A percentile compares a stretch with the other conserved stretches of the same genome.
phyloP scores from a whole-genome alignment of 2,797 vertebrate genomes.

The Stomatorhinus walkeri region DNA sequence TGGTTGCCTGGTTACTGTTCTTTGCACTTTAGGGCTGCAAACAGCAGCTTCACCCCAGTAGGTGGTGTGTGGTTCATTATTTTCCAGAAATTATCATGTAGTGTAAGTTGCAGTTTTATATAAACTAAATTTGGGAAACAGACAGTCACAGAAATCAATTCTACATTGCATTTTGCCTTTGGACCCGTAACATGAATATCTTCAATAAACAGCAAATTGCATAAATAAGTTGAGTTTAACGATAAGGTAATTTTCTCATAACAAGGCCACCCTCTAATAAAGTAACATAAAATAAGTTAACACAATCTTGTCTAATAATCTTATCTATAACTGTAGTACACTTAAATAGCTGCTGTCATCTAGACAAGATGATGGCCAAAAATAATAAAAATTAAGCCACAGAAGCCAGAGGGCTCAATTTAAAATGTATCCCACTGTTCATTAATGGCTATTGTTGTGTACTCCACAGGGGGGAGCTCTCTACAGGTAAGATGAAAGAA shows the following conservation, averaged over 20 bases:
- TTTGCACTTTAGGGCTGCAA: background rate
- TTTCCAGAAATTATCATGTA: background rate
- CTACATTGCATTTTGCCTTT: slow-evolving; percentile 8
- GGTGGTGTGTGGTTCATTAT: background rate
- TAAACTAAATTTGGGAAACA: background rate
- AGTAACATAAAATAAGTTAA: background rate
- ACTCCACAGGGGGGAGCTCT: background rate
- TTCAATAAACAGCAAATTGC: slow-evolving; percentile 2
- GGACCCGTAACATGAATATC: background rate
- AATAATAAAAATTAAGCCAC: background rate
- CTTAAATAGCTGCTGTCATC: background rate
- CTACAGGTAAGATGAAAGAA: background rate
- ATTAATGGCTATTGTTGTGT: background rate
- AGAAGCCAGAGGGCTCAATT: background rate
- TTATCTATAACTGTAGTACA: background rate
- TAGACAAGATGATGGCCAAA: background rate
- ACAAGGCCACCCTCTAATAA: background rate
- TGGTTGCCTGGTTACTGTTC: slow-evolving; percentile 11
- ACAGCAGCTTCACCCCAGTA: background rate
- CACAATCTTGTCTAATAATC: background rate
- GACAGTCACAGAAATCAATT: background rate
- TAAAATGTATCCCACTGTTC: background rate
- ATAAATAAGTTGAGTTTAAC: background rate
- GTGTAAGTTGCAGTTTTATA: background rate
- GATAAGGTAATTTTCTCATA: background rate